Conservation (phyloP, 2,113 vertebrate species). For the Malurus elegans region DNA sequence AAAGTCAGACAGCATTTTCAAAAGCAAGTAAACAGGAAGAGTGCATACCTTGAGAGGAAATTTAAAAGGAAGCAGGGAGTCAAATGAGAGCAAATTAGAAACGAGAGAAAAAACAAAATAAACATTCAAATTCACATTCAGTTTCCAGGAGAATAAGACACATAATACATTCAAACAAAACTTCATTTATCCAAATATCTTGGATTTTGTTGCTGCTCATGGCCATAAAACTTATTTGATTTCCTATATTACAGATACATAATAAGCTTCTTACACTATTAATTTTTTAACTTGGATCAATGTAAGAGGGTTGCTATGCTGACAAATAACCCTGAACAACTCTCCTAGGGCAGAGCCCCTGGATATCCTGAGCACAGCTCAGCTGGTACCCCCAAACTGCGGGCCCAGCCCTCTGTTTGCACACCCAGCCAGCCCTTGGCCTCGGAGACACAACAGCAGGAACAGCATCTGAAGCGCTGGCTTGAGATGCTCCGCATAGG, state of each 20-base stretch:
- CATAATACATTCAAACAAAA: background rate
- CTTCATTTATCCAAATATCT: background rate
- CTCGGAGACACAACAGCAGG: background rate
- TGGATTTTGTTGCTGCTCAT: background rate
- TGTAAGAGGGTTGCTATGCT: accelerated
- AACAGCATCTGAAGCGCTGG: background rate
- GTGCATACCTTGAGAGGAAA: conserved; percentile 68
- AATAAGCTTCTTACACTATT: background rate
- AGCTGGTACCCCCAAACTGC: accelerated
- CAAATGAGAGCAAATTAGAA: conserved; percentile 70
- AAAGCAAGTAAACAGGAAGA: conserved; percentile 53
- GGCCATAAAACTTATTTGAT: background rate
- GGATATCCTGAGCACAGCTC: background rate
- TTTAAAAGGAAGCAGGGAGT: conserved; percentile 60
- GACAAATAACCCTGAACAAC: background rate
- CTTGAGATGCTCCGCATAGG: conserved; percentile 33
- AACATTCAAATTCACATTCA: conserved; percentile 19
- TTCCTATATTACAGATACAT: background rate
- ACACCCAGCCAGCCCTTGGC: background rate
- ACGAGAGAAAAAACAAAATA: conserved; percentile 32
- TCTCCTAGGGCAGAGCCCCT: background rate
- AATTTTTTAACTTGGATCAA: background rate
- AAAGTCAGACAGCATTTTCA: background rate
- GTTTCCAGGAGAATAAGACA: background rate
- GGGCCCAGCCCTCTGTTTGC: background rate